Evolutionary conservation across 2,797 vertebrate genomes (phyloP).

Genomic region (Benthosema pterotum): DNA sequence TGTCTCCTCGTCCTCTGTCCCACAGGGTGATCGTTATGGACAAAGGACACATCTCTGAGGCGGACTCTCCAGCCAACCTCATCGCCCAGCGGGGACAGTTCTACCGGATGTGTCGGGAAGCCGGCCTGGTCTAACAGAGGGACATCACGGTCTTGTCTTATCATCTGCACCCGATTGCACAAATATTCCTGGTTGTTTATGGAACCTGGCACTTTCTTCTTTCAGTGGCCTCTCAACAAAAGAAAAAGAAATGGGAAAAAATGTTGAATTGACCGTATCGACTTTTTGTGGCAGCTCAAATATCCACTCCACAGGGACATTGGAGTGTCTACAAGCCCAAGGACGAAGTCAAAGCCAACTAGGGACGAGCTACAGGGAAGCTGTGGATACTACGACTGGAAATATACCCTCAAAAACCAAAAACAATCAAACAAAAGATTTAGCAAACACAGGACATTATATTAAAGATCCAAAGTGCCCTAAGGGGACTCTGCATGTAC

Average conservation of each 20-base stretch:
- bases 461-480: too few species aligned
- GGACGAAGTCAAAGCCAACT: constrained; percentile 31
- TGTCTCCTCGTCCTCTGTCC: constrained; percentile 11
- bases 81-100: constrained; percentile 88
- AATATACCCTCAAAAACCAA: constrained; percentile 39
- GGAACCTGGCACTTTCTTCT: constrained; percentile 43
- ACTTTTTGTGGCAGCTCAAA: constrained; percentile 67
- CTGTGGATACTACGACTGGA: constrained; percentile 42
- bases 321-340: constrained; percentile 36
- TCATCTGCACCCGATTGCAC: constrained; percentile 17
- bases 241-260: constrained; percentile 35
- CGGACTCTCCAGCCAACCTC: constrained; percentile 86
- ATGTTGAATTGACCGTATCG: constrained; percentile 49
- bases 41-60: constrained; percentile 87
- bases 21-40: constrained; percentile 94
- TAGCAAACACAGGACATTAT: too few species aligned
- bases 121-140: constrained; percentile 85
- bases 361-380: constrained; percentile 45
- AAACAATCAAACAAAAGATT: constrained; percentile 45
- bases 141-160: constrained; percentile 7
- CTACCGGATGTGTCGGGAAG: constrained; percentile 90
- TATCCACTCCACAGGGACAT: constrained; percentile 52
- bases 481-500: too few species aligned
- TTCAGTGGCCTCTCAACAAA: constrained; percentile 49
- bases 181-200: constrained; percentile 25